These are phyloP conservation scores for Crepidodera aurea DNA, from an alignment of 2,888 invertebrate genomes.

Conservation along the genomic window DNA sequence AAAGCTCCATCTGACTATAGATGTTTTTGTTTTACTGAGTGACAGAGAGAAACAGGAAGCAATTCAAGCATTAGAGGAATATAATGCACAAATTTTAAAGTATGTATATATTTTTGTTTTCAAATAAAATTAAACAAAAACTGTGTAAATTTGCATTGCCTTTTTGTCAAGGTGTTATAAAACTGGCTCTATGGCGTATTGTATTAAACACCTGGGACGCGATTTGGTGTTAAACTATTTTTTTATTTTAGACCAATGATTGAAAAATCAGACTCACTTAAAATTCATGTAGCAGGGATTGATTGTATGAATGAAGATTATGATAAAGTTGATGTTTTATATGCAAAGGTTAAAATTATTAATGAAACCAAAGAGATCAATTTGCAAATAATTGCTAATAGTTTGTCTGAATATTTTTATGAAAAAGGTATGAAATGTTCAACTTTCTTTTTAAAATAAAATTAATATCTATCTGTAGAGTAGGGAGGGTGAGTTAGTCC, in stretches of 20 bases:
- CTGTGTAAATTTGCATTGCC: background rate
- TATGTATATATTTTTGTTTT: conserved; percentile 63
- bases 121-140: too few relatives aligned
- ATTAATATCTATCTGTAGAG: too few relatives aligned
- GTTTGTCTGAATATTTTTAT: conserved; percentile 68
- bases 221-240: too few relatives aligned
- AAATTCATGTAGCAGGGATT: conserved; percentile 75
- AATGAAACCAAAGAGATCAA: conserved; percentile 61
- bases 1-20: conserved; percentile 85
- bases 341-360: conserved; percentile 69
- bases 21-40: conserved; percentile 78
- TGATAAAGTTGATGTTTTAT: conserved; percentile 79
- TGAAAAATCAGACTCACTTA: conserved; percentile 51
- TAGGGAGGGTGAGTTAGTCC: too few relatives aligned
- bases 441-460: too few relatives aligned
- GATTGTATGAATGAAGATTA: conserved; percentile 94
- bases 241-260: conserved; percentile 48
- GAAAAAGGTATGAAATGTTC: conserved; percentile 71
- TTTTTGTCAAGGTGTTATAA: too few relatives aligned
- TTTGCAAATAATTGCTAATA: conserved; percentile 72
- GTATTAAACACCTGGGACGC: too few relatives aligned
- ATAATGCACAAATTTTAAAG: conserved; percentile 70
- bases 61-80: conserved; percentile 69
- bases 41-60: conserved; percentile 75
- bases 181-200: too few relatives aligned